phyloP scores from a whole-genome alignment of 2,113 vertebrate genomes.

The Anarhynchus alexandrinus region DNA sequence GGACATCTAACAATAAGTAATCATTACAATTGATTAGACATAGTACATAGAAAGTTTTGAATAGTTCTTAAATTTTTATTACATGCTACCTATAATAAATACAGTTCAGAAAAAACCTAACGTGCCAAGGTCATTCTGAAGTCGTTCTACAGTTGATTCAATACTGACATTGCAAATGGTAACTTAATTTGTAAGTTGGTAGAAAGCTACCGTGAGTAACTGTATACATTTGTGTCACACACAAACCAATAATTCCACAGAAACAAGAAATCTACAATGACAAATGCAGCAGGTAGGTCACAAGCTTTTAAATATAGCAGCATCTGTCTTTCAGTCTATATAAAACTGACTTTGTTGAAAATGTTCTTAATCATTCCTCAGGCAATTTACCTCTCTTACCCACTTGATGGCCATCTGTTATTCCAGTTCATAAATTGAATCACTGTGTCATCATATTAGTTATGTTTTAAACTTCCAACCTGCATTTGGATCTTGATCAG shows the following conservation, averaged over 20 bases:
- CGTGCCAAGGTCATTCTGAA: not conserved
- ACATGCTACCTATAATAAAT: not conserved
- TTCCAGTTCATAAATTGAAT: not conserved
- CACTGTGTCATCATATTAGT: not conserved
- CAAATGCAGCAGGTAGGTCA: conserved; percentile 1
- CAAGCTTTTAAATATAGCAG: not conserved
- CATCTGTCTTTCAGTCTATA: not conserved
- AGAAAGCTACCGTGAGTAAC: not conserved
- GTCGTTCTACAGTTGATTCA: not conserved
- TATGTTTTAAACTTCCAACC: not conserved
- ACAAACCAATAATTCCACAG: not conserved
- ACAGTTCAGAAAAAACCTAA: not conserved
- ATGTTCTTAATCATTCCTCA: not conserved
- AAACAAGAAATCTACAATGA: not conserved
- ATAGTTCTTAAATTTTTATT: not conserved
- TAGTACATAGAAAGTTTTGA: not conserved
- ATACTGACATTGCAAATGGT: not conserved
- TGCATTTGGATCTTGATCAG: not conserved
- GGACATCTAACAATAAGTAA: not conserved
- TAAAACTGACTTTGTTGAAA: not conserved
- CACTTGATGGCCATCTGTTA: not conserved
- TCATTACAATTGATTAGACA: not conserved
- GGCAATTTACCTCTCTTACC: not conserved
- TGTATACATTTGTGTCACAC: not conserved
- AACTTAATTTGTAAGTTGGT: not conserved